Evolutionary conservation across 2,113 vertebrate species (phyloP).

Genomic region (Odobenus rosmarus): DNA sequence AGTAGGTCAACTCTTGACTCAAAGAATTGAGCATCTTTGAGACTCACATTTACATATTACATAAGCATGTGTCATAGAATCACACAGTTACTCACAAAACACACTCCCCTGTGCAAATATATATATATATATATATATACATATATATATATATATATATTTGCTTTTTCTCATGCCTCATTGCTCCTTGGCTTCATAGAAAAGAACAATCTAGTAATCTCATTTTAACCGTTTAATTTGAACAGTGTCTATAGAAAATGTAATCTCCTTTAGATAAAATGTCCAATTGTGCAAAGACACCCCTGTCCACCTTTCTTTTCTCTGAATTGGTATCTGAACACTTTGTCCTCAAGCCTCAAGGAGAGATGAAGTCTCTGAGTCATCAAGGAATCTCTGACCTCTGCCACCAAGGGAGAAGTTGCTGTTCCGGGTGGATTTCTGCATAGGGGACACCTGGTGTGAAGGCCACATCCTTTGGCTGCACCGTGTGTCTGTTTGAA

Average conservation of each 20-base stretch:
- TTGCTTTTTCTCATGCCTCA: neutral
- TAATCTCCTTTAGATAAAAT: neutral
- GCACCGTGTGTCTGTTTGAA: neutral
- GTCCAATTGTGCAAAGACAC: neutral
- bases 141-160: neutral
- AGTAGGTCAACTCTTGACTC: neutral
- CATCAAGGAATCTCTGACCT: neutral
- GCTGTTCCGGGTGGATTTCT: neutral
- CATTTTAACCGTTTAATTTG: neutral
- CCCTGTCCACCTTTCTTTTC: neutral
- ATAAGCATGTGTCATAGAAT: neutral
- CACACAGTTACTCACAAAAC: neutral
- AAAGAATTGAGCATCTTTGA: neutral
- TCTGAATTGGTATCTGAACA: neutral
- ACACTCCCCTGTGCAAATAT: too few species aligned
- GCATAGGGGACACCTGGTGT: fast-evolving
- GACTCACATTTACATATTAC: neutral
- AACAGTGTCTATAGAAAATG: neutral
- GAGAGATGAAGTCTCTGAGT: neutral
- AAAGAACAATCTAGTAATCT: neutral
- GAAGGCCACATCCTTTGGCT: neutral
- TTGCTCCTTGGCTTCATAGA: neutral
- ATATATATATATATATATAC: neutral
- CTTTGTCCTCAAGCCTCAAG: neutral
- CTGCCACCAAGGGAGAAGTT: neutral